A percentile compares a stretch with the other conserved stretches of the same genome.
These are phyloP conservation scores for Thomomys bottae DNA, from an alignment of 2,113 vertebrate species.

Conservation along the genomic window DNA sequence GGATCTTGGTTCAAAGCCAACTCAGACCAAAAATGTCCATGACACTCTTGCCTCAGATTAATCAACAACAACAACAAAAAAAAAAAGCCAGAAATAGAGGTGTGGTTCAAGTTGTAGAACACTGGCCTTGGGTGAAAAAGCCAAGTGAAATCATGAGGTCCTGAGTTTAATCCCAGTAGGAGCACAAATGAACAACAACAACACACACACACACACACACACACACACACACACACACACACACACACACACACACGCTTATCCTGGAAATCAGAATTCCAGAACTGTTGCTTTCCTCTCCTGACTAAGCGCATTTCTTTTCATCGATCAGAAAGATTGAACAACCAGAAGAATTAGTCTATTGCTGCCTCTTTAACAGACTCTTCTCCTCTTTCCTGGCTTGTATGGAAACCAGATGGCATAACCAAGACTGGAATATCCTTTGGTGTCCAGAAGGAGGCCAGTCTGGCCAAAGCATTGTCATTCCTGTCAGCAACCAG, in stretches of 20 bases:
- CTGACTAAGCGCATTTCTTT: slow-evolving; percentile 5
- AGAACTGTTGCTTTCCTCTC: slow-evolving; percentile 39
- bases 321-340: slow-evolving; percentile 44
- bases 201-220: too few species aligned
- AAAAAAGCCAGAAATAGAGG: too few species aligned
- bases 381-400: slow-evolving; percentile 84
- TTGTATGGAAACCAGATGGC: slow-evolving; percentile 86
- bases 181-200: too few species aligned
- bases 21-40: too few species aligned
- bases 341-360: slow-evolving; percentile 72
- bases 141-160: too few species aligned
- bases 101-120: too few species aligned
- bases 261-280: slow-evolving; percentile 50
- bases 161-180: too few species aligned
- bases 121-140: too few species aligned
- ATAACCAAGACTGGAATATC: slow-evolving; percentile 87
- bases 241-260: neutral
- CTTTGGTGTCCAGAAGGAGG: slow-evolving; percentile 86
- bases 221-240: too few species aligned
- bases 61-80: too few species aligned
- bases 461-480: slow-evolving; percentile 88
- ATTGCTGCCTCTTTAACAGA: slow-evolving; percentile 85
- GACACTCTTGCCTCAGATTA: too few species aligned
- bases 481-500: slow-evolving; percentile 87
- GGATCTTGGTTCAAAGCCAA: too few species aligned